phyloP scores from a whole-genome alignment of 2,797 vertebrate genomes.

The Syncerus caffer region DNA sequence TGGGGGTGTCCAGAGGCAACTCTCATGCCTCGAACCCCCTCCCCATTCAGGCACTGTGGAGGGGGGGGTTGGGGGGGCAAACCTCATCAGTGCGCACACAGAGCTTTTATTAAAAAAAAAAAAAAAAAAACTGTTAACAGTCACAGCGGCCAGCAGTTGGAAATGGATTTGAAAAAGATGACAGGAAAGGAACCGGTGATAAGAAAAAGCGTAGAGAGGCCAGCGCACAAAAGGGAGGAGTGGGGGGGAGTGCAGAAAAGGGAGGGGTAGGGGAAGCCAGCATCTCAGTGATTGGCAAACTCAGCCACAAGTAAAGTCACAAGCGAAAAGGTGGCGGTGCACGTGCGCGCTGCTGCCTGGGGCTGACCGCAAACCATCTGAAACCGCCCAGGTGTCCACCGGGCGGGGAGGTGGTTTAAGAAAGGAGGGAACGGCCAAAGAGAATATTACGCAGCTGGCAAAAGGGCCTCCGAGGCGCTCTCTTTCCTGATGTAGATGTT shows the following conservation, averaged over 20 bases:
- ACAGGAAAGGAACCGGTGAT: neutral
- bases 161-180: constrained; percentile 58
- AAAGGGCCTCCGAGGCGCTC: neutral
- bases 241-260: neutral
- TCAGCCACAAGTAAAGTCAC: neutral
- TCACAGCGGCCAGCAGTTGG: neutral
- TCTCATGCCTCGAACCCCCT: rapidly evolving
- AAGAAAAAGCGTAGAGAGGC: neutral
- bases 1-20: neutral
- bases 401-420: neutral
- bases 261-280: neutral
- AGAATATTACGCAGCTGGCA: neutral
- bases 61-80: neutral
- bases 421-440: too few species aligned
- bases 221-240: neutral
- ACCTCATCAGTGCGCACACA: rapidly evolving
- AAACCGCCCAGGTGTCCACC: neutral
- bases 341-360: rapidly evolving
- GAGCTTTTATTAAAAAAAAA: neutral
- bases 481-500: neutral
- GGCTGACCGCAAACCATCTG: rapidly evolving
- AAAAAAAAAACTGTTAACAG: neutral
- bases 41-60: neutral
- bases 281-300: neutral
- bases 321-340: rapidly evolving